These are phyloP conservation scores for Drosophila pallidifrons DNA, from an alignment of 1,140 invertebrate species.

Conservation along the genomic window DNA sequence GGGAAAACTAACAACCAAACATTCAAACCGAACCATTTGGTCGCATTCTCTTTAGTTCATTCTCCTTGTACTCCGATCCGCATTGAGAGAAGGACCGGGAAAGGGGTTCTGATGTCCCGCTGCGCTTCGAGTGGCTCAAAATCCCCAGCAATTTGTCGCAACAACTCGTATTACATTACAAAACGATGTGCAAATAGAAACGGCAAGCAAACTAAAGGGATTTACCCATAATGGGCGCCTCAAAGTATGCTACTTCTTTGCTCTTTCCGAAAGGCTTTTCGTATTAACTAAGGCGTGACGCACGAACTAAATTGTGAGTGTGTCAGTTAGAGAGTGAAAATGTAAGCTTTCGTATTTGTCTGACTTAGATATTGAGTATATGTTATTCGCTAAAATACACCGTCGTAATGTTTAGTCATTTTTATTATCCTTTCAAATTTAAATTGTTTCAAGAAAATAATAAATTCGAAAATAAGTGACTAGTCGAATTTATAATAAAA, in stretches of 20 bases:
- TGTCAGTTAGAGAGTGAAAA: neutral
- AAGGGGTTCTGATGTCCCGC: constrained; percentile 17
- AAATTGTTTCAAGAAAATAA: too few species aligned
- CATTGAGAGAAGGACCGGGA: constrained; percentile 1
- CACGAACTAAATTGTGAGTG: neutral
- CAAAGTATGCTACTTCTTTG: constrained; percentile 50
- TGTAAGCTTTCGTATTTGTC: constrained; percentile 11
- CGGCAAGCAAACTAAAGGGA: constrained; percentile 72
- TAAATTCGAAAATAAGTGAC: too few species aligned
- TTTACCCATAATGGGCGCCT: constrained; percentile 64
- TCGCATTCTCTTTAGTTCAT: constrained; percentile 8
- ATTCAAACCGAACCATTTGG: constrained; percentile 2
- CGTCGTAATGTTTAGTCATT: neutral
- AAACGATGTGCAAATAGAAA: constrained; percentile 80
- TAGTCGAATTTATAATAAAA: neutral
- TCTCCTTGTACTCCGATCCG: neutral
- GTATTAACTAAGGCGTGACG: constrained; percentile 53
- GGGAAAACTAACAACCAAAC: constrained; percentile 15
- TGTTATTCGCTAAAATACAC: too few species aligned
- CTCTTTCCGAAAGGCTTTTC: constrained; percentile 36
- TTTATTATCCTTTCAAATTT: neutral
- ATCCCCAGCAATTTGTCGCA: constrained; percentile 79
- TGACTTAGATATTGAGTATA: neutral
- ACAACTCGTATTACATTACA: constrained; percentile 81
- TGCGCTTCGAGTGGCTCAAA: constrained; percentile 57